These are phyloP conservation scores for Agrochola circellaris DNA, from an alignment of 2,888 invertebrate species.

Conservation along the genomic window DNA sequence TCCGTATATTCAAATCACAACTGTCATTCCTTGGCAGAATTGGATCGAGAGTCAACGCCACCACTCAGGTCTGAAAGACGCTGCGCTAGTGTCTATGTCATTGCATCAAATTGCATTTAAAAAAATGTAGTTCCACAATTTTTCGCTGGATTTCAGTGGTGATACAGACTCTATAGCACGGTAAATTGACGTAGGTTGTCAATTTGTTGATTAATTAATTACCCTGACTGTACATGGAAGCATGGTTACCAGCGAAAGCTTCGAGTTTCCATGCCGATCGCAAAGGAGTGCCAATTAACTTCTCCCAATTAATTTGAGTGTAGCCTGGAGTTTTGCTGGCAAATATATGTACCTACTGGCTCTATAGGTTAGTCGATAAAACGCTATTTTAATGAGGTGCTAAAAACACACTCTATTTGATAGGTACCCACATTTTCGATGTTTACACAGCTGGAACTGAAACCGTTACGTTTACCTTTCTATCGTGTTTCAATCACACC, in stretches of 20 bases:
- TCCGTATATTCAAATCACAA: too few relatives aligned
- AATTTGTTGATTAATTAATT: neutral
- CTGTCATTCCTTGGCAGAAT: too few relatives aligned
- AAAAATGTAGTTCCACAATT: too few relatives aligned
- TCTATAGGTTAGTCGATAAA: neutral
- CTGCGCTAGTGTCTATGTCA: too few relatives aligned
- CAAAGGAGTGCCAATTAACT: slow-evolving; percentile 38
- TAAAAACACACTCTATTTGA: slow-evolving; percentile 23
- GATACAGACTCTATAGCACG: too few relatives aligned
- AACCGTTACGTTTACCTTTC: neutral
- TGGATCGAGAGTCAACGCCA: too few relatives aligned
- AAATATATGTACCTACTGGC: neutral
- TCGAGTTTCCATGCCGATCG: slow-evolving; percentile 15
- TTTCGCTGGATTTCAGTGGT: too few relatives aligned
- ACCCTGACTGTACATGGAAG: neutral
- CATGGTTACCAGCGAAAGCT: neutral
- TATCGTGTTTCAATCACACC: neutral
- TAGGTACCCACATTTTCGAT: neutral
- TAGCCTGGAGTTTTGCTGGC: slow-evolving; percentile 2
- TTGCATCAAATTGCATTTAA: too few relatives aligned
- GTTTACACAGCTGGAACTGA: neutral
- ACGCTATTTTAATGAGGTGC: slow-evolving; percentile 17
- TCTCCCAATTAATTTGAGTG: slow-evolving; percentile 46
- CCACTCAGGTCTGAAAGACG: too few relatives aligned
- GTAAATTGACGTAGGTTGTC: neutral